These are phyloP conservation scores for Arrhamphus sclerolepis DNA, from an alignment of 2,797 vertebrate genomes.

Conservation along the genomic window DNA sequence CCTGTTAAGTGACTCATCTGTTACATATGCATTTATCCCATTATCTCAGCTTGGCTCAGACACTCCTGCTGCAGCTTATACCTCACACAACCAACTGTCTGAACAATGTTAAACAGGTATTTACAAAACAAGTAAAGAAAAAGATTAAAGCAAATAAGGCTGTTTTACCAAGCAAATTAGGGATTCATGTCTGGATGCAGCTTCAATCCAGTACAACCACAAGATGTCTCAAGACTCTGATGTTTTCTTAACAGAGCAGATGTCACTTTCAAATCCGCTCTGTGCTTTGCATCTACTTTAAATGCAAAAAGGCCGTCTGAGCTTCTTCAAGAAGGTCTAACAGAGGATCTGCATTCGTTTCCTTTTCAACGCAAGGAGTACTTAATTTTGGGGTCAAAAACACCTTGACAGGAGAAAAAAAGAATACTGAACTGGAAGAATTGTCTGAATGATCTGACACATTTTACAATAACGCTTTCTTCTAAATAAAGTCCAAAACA, in stretches of 20 bases:
- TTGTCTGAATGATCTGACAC: too few species aligned
- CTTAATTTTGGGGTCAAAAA: too few species aligned
- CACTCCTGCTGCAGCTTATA: constrained; percentile 22
- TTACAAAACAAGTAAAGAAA: constrained; percentile 3
- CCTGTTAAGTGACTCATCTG: constrained; percentile 60
- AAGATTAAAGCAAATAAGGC: constrained; percentile 9
- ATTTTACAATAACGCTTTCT: too few species aligned
- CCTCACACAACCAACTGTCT: constrained; percentile 31
- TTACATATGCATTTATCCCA: constrained; percentile 40
- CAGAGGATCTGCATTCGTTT: too few species aligned
- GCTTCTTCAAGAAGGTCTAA: too few species aligned
- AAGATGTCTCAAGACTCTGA: background rate
- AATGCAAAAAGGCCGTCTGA: too few species aligned
- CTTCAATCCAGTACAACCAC: constrained; percentile 9
- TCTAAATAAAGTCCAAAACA: too few species aligned
- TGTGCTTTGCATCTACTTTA: too few species aligned
- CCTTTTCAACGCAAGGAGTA: too few species aligned
- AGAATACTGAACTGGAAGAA: too few species aligned
- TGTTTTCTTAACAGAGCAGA: constrained; percentile 18
- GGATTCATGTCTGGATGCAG: constrained; percentile 9
- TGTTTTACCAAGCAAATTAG: background rate
- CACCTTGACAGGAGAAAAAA: too few species aligned
- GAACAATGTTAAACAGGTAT: constrained; percentile 2
- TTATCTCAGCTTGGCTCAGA: constrained; percentile 47
- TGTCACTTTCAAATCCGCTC: too few species aligned